Percentiles rank a stretch among this genome's conserved stretches.
Conservation (phyloP, 2,888 invertebrate genomes). For the Cryptops parisi region DNA sequence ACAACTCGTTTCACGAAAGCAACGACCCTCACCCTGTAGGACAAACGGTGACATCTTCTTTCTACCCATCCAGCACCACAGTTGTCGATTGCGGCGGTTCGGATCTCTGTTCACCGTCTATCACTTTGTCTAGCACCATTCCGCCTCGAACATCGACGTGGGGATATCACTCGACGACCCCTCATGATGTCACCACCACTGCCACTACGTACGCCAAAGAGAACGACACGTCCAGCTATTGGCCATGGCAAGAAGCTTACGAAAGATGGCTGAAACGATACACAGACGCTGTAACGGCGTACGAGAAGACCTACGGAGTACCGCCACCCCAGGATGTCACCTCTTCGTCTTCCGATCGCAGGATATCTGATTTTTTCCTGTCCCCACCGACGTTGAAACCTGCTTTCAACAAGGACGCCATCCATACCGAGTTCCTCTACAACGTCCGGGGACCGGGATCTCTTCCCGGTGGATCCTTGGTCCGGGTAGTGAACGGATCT, state of each 20-base stretch:
- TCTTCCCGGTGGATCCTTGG: not conserved
- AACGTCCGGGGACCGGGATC: constrained; percentile 1
- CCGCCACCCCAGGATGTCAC: not conserved
- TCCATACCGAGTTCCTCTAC: not conserved
- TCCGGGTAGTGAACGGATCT: not conserved
- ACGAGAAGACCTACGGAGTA: constrained; percentile 2
- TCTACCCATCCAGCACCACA: not conserved
- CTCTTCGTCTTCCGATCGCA: not conserved
- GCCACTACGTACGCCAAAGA: not conserved
- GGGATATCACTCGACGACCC: no score
- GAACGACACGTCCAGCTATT: not conserved
- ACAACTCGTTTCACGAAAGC: not conserved
- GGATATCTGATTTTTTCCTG: not conserved
- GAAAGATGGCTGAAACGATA: constrained; percentile 1
- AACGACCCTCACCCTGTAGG: not conserved
- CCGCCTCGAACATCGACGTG: not conserved
- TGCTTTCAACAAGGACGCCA: not conserved
- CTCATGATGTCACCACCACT: not conserved
- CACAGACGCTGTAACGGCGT: not conserved
- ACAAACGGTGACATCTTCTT: not conserved
- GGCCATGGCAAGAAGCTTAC: constrained; percentile 7
- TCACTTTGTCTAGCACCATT: not conserved
- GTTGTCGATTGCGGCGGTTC: not conserved
- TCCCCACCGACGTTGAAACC: not conserved
- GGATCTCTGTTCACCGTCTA: not conserved